These are phyloP conservation scores for Sebastes goodei DNA, from an alignment of 2,797 vertebrate species.

Conservation along the genomic window DNA sequence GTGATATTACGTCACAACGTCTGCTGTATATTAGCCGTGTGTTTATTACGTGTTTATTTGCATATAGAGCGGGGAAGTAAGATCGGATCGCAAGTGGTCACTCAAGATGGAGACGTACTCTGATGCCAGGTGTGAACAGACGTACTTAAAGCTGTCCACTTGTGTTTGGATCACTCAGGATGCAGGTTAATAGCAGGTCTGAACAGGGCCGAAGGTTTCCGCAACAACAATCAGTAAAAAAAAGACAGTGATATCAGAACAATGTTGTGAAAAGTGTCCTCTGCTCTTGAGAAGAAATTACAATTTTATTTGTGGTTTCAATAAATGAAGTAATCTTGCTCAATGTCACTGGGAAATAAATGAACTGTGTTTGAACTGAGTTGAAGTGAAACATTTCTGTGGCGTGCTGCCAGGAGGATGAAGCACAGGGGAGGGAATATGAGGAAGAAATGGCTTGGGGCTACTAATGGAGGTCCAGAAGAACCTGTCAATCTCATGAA, in stretches of 20 bases:
- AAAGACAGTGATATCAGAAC: not conserved
- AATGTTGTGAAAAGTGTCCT: not conserved
- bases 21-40: no score
- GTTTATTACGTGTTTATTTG: no score
- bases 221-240: not conserved
- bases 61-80: no score
- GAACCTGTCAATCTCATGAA: constrained; percentile 19
- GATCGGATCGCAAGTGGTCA: no score
- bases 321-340: not conserved
- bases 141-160: no score
- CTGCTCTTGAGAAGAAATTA: not conserved
- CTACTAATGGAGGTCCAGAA: constrained; percentile 7
- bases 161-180: no score
- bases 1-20: no score
- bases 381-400: constrained; percentile 11
- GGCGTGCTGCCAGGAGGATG: constrained; percentile 4
- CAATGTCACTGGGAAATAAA: not conserved
- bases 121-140: no score
- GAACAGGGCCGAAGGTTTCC: not conserved
- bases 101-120: no score
- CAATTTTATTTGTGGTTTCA: not conserved
- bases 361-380: constrained; percentile 7
- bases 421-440: constrained; percentile 8
- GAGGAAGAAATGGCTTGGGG: constrained; percentile 17
- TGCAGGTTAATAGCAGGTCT: no score